Conservation (phyloP, 2,797 vertebrate genomes). For the Myioborus melanocephalus region DNA sequence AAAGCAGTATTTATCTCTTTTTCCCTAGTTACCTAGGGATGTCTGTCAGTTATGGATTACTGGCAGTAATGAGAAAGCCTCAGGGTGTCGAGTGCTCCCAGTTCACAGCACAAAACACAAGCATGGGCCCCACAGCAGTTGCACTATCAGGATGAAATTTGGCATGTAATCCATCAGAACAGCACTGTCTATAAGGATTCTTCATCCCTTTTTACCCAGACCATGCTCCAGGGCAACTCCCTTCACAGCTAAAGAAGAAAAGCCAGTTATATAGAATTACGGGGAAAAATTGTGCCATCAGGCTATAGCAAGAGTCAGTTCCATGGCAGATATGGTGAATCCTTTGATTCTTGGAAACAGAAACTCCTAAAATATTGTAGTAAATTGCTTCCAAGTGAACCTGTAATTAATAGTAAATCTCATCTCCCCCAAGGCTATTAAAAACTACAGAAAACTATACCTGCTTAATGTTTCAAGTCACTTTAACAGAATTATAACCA, state of each 20-base stretch:
- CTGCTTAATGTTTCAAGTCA: not conserved
- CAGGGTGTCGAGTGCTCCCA: not conserved
- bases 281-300: not conserved
- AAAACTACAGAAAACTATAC: not conserved
- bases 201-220: not conserved
- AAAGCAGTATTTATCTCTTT: not conserved
- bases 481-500: not conserved
- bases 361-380: not conserved
- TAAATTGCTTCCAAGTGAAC: not conserved
- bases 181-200: not conserved
- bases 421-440: not conserved
- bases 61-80: not conserved
- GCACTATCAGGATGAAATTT: not conserved
- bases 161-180: not conserved
- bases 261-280: not conserved
- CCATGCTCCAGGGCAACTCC: not conserved
- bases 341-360: not conserved
- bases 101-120: not conserved
- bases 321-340: fast-evolving
- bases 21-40: not conserved
- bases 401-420: not conserved
- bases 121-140: not conserved
- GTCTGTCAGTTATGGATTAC: not conserved
- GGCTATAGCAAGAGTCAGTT: not conserved
- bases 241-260: not conserved